Evolutionary conservation across 2,113 vertebrate genomes (phyloP).

Genomic region (Cercopithecus mona): DNA sequence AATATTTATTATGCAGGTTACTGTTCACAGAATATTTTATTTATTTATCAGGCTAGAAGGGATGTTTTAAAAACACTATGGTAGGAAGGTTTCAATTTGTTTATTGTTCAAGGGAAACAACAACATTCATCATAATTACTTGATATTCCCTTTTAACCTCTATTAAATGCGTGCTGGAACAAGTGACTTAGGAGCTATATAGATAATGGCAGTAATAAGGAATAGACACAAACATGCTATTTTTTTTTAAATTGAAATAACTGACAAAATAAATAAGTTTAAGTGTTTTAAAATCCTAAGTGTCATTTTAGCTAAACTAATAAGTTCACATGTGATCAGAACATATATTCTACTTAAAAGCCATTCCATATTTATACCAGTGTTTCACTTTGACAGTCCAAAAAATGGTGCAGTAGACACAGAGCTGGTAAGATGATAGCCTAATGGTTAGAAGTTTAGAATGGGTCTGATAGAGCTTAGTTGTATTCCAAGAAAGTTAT

Average conservation of each 20-base stretch:
- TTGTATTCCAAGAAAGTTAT: not conserved
- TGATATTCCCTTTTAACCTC: not conserved
- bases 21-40: not conserved
- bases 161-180: not conserved
- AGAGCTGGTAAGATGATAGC: not conserved
- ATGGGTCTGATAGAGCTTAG: not conserved
- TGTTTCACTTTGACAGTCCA: not conserved
- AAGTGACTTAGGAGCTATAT: not conserved
- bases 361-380: not conserved
- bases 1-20: not conserved
- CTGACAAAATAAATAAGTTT: not conserved
- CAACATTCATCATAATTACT: not conserved
- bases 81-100: not conserved
- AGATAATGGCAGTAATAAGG: constrained; percentile 9
- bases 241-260: not conserved
- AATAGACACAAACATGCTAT: not conserved
- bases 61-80: not conserved
- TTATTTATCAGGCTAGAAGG: not conserved
- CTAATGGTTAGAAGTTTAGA: not conserved
- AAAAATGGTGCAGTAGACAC: not conserved
- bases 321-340: not conserved
- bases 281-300: not conserved
- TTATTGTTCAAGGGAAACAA: constrained; percentile 15
- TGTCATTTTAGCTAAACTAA: constrained; percentile 11
- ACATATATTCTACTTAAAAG: not conserved